These are phyloP conservation scores for Drosophila lacicola DNA, from an alignment of 2,888 invertebrate genomes.

Conservation along the genomic window DNA sequence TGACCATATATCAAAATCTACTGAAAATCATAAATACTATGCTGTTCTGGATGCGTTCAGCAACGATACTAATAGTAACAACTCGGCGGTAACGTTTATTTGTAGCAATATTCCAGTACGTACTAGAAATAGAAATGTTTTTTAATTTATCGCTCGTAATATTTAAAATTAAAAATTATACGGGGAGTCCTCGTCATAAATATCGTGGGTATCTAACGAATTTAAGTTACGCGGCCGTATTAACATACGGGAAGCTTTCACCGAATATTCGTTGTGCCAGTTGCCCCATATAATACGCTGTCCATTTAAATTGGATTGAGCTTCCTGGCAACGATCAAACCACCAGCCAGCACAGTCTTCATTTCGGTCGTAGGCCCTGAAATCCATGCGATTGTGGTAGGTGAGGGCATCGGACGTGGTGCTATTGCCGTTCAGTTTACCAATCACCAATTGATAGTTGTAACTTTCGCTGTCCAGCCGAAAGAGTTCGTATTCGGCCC, in stretches of 20 bases:
- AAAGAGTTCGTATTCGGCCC: constrained; percentile 86
- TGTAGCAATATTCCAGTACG: constrained; percentile 45
- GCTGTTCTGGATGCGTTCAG: constrained; percentile 39
- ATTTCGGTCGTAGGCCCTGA: constrained; percentile 84
- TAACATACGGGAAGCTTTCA: constrained; percentile 86
- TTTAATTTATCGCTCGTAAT: background rate
- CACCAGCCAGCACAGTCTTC: constrained; percentile 87
- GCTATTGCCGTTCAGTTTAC: constrained; percentile 82
- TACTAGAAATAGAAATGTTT: constrained; percentile 23
- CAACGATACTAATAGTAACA: constrained; percentile 28
- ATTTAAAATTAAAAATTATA: constrained; percentile 18
- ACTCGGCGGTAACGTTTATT: constrained; percentile 58
- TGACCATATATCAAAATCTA: constrained; percentile 6
- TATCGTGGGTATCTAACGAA: constrained; percentile 22
- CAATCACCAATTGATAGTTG: constrained; percentile 85
- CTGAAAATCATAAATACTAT: constrained; percentile 25
- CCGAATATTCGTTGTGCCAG: constrained; percentile 86
- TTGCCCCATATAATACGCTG: constrained; percentile 87
- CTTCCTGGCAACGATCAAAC: constrained; percentile 85
- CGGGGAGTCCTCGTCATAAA: constrained; percentile 29
- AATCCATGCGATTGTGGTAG: constrained; percentile 86
- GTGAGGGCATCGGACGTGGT: constrained; percentile 87
- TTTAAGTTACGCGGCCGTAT: constrained; percentile 71
- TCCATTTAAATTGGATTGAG: constrained; percentile 55
- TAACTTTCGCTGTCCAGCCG: constrained; percentile 84